A percentile compares a stretch with the other conserved stretches of the same genome.
These are phyloP conservation scores for Hydractinia echinata DNA, from an alignment of 30 jellyfish, hydroid and myxozoan species.

Conservation along the genomic window DNA sequence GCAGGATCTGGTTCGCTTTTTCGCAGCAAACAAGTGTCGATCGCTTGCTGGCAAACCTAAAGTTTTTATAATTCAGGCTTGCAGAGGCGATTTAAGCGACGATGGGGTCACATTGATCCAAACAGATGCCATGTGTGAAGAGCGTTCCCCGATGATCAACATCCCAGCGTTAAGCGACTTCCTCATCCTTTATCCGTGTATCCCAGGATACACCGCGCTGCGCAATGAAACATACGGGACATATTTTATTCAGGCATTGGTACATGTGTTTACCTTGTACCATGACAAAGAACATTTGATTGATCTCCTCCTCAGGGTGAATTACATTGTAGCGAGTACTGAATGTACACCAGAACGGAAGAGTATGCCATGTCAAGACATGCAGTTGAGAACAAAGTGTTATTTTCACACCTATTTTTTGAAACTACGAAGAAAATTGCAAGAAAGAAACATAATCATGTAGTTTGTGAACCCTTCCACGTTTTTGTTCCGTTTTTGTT, in stretches of 20 bases:
- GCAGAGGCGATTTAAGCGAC: slow-evolving; percentile 72
- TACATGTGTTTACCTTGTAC: slow-evolving; percentile 9
- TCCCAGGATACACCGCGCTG: slow-evolving; percentile 5
- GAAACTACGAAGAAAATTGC: too few relatives aligned
- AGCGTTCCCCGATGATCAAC: not conserved
- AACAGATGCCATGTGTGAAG: not conserved
- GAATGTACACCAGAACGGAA: slow-evolving; percentile 6
- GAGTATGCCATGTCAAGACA: slow-evolving; percentile 63
- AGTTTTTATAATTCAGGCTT: slow-evolving; percentile 63
- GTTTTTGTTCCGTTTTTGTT: too few relatives aligned
- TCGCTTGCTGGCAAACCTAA: slow-evolving; percentile 56
- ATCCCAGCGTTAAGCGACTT: slow-evolving; percentile 63
- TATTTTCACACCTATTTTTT: slow-evolving; percentile 25
- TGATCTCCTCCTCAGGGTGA: slow-evolving; percentile 57
- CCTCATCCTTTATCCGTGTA: slow-evolving; percentile 65
- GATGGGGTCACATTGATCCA: not conserved
- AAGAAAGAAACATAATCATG: too few relatives aligned
- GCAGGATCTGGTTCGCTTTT: slow-evolving; percentile 20
- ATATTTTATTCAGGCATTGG: slow-evolving; percentile 51
- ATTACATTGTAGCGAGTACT: slow-evolving; percentile 35
- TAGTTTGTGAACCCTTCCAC: too few relatives aligned
- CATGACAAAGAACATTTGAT: slow-evolving; percentile 42
- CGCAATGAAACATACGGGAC: slow-evolving; percentile 44
- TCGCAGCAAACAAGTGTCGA: slow-evolving; percentile 58
- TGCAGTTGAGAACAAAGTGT: slow-evolving; percentile 48